Percentiles rank a stretch among this genome's conserved stretches.
Evolutionary conservation across 2,888 invertebrate species (phyloP).

Genomic region (Oligia fasciuncula): DNA sequence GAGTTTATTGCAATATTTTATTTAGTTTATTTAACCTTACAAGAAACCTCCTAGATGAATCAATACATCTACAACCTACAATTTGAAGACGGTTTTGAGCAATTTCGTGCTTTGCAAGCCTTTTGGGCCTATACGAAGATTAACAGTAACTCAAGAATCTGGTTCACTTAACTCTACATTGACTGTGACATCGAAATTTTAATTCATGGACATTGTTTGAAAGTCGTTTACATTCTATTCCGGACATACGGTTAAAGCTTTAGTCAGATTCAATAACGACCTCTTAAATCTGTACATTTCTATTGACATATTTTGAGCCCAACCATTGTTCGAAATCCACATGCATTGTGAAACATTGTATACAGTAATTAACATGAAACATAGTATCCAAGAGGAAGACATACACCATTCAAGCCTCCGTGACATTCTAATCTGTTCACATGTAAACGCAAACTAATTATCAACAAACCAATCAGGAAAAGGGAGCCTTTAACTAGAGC

Average conservation of each 20-base stretch:
- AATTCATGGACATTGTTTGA: constrained; percentile 33
- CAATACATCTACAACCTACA: too few relatives aligned
- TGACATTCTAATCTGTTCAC: constrained; percentile 52
- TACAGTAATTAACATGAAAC: constrained; percentile 23
- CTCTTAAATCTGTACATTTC: constrained; percentile 22
- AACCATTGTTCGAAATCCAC: constrained; percentile 25
- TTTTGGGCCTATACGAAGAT: too few relatives aligned
- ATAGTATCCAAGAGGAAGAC: constrained; percentile 38
- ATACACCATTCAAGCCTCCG: constrained; percentile 24
- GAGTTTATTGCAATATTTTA: too few relatives aligned
- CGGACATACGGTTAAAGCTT: neutral
- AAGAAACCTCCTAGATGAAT: neutral
- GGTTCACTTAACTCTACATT: neutral
- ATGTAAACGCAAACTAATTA: constrained; percentile 56
- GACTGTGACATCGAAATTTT: constrained; percentile 26
- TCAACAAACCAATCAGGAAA: constrained; percentile 46
- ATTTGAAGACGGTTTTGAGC: too few relatives aligned
- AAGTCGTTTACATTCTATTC: constrained; percentile 43
- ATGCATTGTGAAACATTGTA: constrained; percentile 24
- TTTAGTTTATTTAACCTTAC: too few relatives aligned
- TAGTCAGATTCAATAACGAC: neutral
- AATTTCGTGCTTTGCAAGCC: too few relatives aligned
- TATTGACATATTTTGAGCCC: constrained; percentile 25
- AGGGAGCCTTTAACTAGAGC: constrained; percentile 47
- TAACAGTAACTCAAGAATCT: too few relatives aligned